Percentiles rank a stretch among this genome's conserved stretches.
Evolutionary conservation across 2,797 vertebrate genomes (phyloP).

Genomic region (Poecile montanus): DNA sequence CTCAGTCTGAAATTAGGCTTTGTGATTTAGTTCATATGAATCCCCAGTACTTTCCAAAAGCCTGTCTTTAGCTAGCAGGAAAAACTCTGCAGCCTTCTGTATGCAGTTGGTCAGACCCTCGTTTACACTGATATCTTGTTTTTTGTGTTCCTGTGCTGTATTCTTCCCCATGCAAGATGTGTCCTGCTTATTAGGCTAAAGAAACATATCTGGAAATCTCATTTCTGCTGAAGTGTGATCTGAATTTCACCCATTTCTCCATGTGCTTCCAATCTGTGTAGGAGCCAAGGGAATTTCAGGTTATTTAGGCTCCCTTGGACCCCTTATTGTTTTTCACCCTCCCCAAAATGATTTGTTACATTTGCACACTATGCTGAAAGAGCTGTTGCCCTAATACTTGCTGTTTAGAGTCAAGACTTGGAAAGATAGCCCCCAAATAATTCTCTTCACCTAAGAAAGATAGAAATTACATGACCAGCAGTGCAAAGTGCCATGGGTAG

Average conservation of each 20-base stretch:
- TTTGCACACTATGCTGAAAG: background rate
- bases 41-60: background rate
- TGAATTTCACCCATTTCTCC: background rate
- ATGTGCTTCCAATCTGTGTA: background rate
- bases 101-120: background rate
- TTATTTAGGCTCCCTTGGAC: background rate
- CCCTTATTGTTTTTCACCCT: background rate
- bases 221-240: background rate
- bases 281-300: background rate
- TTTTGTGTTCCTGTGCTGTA: background rate
- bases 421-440: background rate
- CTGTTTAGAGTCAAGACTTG: background rate
- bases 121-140: background rate
- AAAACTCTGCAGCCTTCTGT: background rate
- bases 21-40: background rate
- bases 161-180: background rate
- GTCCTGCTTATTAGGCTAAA: background rate
- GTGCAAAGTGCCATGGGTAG: background rate
- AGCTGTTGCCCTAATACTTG: background rate
- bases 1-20: background rate
- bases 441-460: background rate
- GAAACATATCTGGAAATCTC: background rate
- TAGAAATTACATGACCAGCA: background rate
- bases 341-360: background rate
- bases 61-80: background rate